phyloP scores from a whole-genome alignment of 1,140 invertebrate genomes.

The Meloidogyne chitwoodi region DNA sequence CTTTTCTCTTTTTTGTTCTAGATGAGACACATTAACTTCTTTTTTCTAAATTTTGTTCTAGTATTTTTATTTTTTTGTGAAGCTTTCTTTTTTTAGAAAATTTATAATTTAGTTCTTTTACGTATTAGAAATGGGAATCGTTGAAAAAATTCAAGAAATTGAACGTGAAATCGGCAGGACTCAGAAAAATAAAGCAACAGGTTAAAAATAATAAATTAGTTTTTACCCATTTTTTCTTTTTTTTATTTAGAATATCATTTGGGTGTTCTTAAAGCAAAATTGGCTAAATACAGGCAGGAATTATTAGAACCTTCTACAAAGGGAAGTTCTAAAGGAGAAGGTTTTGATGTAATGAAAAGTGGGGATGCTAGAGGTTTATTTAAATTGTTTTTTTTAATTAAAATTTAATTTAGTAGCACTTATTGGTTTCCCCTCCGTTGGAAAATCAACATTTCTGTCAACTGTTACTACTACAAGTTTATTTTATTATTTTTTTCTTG shows the following conservation, averaged over 20 bases:
- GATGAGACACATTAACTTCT: too few relatives aligned
- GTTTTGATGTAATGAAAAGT: slow-evolving; percentile 98
- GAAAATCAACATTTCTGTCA: slow-evolving; percentile 74
- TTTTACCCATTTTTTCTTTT: background rate
- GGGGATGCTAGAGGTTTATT: slow-evolving; percentile 96
- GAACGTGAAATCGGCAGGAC: slow-evolving; percentile 84
- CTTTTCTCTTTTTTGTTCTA: too few relatives aligned
- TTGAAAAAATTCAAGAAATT: slow-evolving; percentile 60
- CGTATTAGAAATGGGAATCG: slow-evolving; percentile 48
- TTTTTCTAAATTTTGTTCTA: too few relatives aligned
- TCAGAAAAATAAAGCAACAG: slow-evolving; percentile 97
- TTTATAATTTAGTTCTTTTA: too few relatives aligned
- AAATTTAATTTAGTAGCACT: slow-evolving; percentile 26
- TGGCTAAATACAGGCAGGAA: slow-evolving; percentile 93
- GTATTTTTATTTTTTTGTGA: too few relatives aligned
- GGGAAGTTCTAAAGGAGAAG: slow-evolving; percentile 85
- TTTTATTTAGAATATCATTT: slow-evolving; percentile 74
- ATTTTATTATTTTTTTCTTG: slow-evolving; percentile 59
- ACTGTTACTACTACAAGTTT: slow-evolving; percentile 78
- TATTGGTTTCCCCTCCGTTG: slow-evolving; percentile 69
- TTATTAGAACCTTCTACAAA: slow-evolving; percentile 89
- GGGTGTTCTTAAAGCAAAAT: slow-evolving; percentile 92
- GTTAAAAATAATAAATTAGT: background rate
- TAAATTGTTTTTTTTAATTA: background rate
- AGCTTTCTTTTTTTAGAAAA: too few relatives aligned